Evolutionary conservation across 2,113 vertebrate species (phyloP).

Genomic region (Orientallactaga bullata): DNA sequence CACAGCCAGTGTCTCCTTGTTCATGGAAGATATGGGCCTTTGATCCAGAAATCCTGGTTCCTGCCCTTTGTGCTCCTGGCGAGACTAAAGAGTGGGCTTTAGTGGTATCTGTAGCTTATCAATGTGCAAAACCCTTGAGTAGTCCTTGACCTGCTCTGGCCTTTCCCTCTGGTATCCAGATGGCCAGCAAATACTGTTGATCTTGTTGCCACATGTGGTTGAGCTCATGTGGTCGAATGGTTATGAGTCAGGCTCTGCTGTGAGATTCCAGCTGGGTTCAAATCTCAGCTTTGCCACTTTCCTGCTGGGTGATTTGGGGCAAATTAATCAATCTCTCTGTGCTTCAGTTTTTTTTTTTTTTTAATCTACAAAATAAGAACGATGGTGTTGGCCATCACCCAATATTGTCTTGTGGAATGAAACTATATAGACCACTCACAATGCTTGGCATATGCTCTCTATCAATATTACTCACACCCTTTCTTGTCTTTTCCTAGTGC

Average conservation of each 20-base stretch:
- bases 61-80: background rate
- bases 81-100: background rate
- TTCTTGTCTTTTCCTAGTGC: background rate
- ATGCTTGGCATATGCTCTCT: background rate
- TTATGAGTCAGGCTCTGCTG: background rate
- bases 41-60: background rate
- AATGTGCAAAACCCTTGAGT: background rate
- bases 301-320: constrained; percentile 9
- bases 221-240: background rate
- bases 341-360: background rate
- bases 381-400: background rate
- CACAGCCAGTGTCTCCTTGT: background rate
- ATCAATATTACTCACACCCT: background rate
- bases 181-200: background rate
- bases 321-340: constrained; percentile 34
- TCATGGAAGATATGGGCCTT: background rate
- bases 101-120: background rate
- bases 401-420: constrained; percentile 18
- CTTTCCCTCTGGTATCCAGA: background rate
- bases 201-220: background rate
- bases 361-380: background rate
- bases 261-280: constrained; percentile 47
- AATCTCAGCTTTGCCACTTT: constrained; percentile 36
- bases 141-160: background rate
- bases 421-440: background rate